Evolutionary conservation across 2,797 vertebrate genomes (phyloP).

Genomic region (Myotis pilosus): DNA sequence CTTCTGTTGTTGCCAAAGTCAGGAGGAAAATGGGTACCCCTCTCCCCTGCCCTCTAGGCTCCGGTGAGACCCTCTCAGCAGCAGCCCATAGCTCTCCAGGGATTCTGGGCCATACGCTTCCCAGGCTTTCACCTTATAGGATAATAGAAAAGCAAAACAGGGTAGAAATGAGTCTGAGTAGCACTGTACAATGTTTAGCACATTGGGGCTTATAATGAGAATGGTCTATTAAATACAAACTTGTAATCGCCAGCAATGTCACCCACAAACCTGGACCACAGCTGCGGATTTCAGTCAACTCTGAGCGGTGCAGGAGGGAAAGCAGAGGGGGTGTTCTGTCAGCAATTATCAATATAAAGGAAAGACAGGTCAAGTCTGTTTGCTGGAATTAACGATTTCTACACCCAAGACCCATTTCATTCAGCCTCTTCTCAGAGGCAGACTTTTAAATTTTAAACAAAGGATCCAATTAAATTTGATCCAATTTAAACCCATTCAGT

Average conservation of each 20-base stretch:
- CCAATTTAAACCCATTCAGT: constrained; percentile 73
- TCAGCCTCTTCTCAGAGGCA: constrained; percentile 60
- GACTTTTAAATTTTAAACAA: constrained; percentile 76
- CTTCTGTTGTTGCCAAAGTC: not conserved
- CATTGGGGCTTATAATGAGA: not conserved
- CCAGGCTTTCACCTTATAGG: not conserved
- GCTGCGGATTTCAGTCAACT: constrained; percentile 51
- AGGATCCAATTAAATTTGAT: constrained; percentile 75
- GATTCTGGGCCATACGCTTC: not conserved
- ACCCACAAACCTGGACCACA: not conserved
- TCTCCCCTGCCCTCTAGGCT: not conserved
- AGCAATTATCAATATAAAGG: constrained; percentile 45
- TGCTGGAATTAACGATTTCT: constrained; percentile 46
- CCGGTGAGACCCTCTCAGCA: not conserved
- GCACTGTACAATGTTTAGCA: not conserved
- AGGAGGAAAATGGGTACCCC: not conserved
- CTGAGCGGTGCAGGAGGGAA: not conserved
- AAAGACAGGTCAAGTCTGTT: constrained; percentile 50
- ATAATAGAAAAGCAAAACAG: not conserved
- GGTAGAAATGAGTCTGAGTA: not conserved
- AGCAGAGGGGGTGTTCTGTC: not conserved
- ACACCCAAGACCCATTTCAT: constrained; percentile 26
- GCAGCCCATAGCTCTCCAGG: not conserved
- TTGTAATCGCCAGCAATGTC: not conserved
- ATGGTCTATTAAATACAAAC: not conserved